phyloP scores from a whole-genome alignment of 2,888 invertebrate species.

The Drosophila borealis region DNA sequence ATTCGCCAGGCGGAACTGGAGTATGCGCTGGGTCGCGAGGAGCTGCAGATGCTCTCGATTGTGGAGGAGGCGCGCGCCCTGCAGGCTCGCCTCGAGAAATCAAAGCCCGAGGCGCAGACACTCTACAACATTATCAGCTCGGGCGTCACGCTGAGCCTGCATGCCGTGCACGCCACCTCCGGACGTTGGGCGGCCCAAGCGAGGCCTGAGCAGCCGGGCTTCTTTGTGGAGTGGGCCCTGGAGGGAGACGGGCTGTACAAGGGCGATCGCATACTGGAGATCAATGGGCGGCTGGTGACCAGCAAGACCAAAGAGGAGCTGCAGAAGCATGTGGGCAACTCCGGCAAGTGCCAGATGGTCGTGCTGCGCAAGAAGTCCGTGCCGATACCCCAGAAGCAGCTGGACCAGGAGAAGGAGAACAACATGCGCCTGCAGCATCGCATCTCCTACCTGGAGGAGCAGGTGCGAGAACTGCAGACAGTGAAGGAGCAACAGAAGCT shows the following conservation, averaged over 20 bases:
- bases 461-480: constrained; percentile 88
- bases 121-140: constrained; percentile 86
- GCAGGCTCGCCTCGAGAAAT: constrained; percentile 91
- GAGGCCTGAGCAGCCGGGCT: constrained; percentile 88
- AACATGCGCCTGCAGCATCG: constrained; percentile 94
- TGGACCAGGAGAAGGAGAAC: constrained; percentile 87
- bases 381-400: constrained; percentile 83
- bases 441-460: constrained; percentile 95
- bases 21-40: constrained; percentile 94
- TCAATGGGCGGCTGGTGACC: constrained; percentile 91
- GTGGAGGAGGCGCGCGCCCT: constrained; percentile 93
- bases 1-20: constrained; percentile 96
- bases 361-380: constrained; percentile 82
- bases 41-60: constrained; percentile 92
- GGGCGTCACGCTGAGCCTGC: constrained; percentile 86
- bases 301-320: constrained; percentile 90
- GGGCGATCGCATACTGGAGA: constrained; percentile 92
- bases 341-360: constrained; percentile 84
- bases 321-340: constrained; percentile 87
- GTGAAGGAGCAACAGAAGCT: constrained; percentile 76
- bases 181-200: constrained; percentile 91
- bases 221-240: constrained; percentile 92
- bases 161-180: constrained; percentile 89
- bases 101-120: constrained; percentile 86
- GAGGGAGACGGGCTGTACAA: constrained; percentile 91